These are phyloP conservation scores for Tautogolabrus adspersus DNA, from an alignment of 2,113 vertebrate genomes.

Conservation along the genomic window DNA sequence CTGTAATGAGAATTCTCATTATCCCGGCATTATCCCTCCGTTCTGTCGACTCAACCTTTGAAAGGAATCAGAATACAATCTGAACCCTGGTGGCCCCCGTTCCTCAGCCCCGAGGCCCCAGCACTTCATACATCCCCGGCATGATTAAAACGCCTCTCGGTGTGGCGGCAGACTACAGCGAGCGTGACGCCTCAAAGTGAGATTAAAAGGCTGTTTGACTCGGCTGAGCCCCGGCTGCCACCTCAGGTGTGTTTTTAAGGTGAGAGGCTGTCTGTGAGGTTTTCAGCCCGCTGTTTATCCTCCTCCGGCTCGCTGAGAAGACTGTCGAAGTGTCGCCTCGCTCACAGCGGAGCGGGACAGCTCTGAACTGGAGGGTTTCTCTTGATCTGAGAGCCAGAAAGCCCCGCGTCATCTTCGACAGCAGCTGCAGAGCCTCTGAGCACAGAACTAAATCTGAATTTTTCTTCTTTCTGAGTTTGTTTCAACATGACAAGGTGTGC, in stretches of 20 bases:
- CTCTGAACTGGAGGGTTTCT: constrained; percentile 39
- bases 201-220: constrained; percentile 74
- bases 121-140: constrained; percentile 44
- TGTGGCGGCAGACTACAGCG: constrained; percentile 20
- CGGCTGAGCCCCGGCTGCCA: constrained; percentile 50
- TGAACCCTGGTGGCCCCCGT: constrained; percentile 22
- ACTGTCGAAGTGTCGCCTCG: constrained; percentile 40
- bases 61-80: constrained; percentile 46
- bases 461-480: constrained; percentile 2
- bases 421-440: constrained; percentile 37
- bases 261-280: constrained; percentile 50
- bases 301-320: constrained; percentile 29
- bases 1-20: constrained; percentile 79
- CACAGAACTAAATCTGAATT: constrained; percentile 9
- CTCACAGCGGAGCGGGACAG: constrained; percentile 31
- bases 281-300: constrained; percentile 54
- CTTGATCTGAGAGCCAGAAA: constrained; percentile 30
- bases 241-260: constrained; percentile 65
- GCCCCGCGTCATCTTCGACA: constrained; percentile 23
- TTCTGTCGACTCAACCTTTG: constrained; percentile 57
- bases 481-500: constrained; percentile 15
- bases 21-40: constrained; percentile 54
- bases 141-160: constrained; percentile 68
- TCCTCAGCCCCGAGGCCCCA: background rate
- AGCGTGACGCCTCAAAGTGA: constrained; percentile 37